phyloP scores from a whole-genome alignment of 2,113 vertebrate species.

The Ancistrus triradiatus region DNA sequence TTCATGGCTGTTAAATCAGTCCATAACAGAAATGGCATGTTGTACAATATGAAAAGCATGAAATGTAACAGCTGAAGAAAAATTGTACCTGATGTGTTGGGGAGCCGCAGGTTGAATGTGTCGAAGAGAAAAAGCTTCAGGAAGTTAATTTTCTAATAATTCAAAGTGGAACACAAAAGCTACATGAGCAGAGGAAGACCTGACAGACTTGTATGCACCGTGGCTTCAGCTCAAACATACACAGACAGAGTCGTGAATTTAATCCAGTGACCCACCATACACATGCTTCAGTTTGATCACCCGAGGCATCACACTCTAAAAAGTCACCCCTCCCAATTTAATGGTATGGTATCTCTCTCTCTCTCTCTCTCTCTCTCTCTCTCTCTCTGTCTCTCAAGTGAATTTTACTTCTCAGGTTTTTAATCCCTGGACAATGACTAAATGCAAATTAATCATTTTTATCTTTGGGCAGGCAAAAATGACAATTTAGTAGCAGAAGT shows the following conservation, averaged over 20 bases:
- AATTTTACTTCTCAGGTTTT: too few relatives aligned
- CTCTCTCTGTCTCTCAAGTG: conserved; percentile 30
- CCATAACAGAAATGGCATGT: too few relatives aligned
- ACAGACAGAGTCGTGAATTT: background rate
- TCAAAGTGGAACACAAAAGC: background rate
- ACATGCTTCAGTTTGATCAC: conserved; percentile 9
- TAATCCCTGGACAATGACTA: too few relatives aligned
- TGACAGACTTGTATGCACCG: too few relatives aligned
- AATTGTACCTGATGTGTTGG: conserved; percentile 8
- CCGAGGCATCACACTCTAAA: conserved; percentile 18
- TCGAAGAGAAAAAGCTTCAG: background rate
- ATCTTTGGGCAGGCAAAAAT: too few relatives aligned
- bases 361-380: conserved; percentile 13
- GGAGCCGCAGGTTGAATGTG: background rate
- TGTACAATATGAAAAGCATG: too few relatives aligned
- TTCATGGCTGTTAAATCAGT: too few relatives aligned
- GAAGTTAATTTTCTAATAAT: background rate
- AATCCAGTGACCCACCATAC: conserved; percentile 4
- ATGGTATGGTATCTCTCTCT: background rate
- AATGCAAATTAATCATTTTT: too few relatives aligned
- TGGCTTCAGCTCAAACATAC: conserved; percentile 8
- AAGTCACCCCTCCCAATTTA: conserved; percentile 23
- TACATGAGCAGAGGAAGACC: conserved; percentile 11
- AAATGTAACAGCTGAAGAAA: too few relatives aligned
- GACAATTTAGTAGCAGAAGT: too few relatives aligned